Evolutionary conservation across 2,113 vertebrate genomes (phyloP), one percentile per base, ranked within the genome.

Genomic region (Gracilinanus agilis): DNA sequence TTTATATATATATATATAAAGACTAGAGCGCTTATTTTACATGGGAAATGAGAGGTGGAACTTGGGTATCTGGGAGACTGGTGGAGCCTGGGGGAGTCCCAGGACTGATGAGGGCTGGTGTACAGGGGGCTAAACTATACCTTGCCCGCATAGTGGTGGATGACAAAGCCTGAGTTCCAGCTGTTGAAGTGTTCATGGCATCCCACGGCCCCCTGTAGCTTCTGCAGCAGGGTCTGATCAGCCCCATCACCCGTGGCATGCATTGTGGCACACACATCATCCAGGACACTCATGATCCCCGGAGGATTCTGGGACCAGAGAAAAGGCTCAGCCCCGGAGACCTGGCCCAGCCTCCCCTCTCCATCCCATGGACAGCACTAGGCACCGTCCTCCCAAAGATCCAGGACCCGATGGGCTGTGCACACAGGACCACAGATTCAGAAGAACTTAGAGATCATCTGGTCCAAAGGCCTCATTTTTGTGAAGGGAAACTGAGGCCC

Each of bases 141-240:
- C 98, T 99, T 99, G 96, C 99, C 99, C 2, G 99, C 99, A 0
- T 99, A 99, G 98, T 99, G 99, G 98, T 99, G 99, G 96, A 99
- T 98, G 97, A 99, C 90, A 2, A 99, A 99, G 90, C 99, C 99
- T 0, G 99, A 98, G 98, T 96, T 99, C 99, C 99, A 99, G 99
- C 98, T 99, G 98, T 99, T 99, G 98, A 99, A 99, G 97, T 99
- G 99, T 90, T 99, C 99, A 0, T 99, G 99, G 0, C 97, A 99
- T 49, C 99, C 99, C 96, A 99, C 99, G 0, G 99, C 99, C 0
- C 98, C 99, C 98, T 99, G 99, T 93, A 99, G 99, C 97, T 99
- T 99, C 98, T 99, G 99, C 97, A 99, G 98, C 94, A 99, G 98
- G 0, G 99, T 99, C 95, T 98, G 98, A 93, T 99, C 99, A 0